Evolutionary conservation across 2,888 invertebrate genomes (phyloP).

Genomic region (Netelia fuscicornis): DNA sequence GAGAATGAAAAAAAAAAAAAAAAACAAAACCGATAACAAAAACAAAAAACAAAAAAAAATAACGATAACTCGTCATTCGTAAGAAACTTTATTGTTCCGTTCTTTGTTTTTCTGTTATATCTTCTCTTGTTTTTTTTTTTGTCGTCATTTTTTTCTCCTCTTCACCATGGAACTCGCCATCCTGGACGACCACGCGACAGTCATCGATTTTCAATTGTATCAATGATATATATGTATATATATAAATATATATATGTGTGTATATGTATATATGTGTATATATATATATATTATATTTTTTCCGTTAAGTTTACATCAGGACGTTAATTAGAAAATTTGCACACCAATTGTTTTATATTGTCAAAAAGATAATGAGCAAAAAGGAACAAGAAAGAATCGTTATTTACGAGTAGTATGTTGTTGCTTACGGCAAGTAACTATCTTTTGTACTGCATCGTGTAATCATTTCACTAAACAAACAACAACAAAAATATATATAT

Average conservation of each 20-base stretch:
- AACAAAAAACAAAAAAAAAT: slow-evolving; percentile 2
- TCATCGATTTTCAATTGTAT: slow-evolving; percentile 54
- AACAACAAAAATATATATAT: slow-evolving; percentile 42
- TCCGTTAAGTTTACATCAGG: slow-evolving; percentile 50
- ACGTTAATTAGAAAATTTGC: slow-evolving; percentile 43
- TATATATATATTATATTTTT: slow-evolving; percentile 59
- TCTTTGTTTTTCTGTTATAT: slow-evolving; percentile 31
- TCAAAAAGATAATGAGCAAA: slow-evolving; percentile 34
- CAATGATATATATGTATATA: slow-evolving; percentile 28
- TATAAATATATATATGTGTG: slow-evolving; percentile 10
- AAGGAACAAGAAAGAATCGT: slow-evolving; percentile 43
- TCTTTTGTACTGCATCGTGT: slow-evolving; percentile 65
- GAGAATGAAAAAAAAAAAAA: background rate
- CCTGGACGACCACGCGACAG: slow-evolving; percentile 48
- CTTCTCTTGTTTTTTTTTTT: slow-evolving; percentile 27
- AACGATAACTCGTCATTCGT: slow-evolving; percentile 1
- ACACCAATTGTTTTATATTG: slow-evolving; percentile 64
- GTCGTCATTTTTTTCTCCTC: background rate
- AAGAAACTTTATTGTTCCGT: slow-evolving; percentile 14
- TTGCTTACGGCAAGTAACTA: slow-evolving; percentile 58
- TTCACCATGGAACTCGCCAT: slow-evolving; percentile 45
- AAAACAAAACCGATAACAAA: background rate
- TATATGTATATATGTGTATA: slow-evolving; percentile 37
- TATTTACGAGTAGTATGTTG: slow-evolving; percentile 55
- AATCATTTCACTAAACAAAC: slow-evolving; percentile 39